Conservation (phyloP, 2,113 vertebrate genomes). For the Merops nubicus region DNA sequence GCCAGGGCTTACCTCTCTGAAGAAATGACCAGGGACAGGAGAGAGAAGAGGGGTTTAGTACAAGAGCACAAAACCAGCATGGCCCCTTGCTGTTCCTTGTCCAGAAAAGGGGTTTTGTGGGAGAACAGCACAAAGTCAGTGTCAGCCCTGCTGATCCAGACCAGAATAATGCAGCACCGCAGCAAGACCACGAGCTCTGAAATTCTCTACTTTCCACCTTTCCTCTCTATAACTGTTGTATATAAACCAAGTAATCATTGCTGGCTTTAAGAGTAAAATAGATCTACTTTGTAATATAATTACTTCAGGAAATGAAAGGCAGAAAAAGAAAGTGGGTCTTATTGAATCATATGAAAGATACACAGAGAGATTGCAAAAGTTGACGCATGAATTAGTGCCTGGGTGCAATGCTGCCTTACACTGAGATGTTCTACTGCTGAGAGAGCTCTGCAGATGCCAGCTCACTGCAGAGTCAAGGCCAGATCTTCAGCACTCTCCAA, state of each 20-base stretch:
- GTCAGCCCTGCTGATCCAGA: neutral
- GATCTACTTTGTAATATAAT: neutral
- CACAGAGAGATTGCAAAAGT: neutral
- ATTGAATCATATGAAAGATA: neutral
- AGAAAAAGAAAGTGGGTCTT: constrained; percentile 4
- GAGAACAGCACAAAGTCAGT: neutral
- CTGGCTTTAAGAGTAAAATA: neutral
- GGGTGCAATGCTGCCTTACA: neutral
- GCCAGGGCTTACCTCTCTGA: neutral
- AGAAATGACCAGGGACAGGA: neutral
- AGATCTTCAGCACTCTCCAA: neutral
- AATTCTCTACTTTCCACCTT: neutral
- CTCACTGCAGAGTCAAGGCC: neutral
- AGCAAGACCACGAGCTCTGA: neutral
- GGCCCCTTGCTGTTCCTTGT: neutral
- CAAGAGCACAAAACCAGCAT: neutral
- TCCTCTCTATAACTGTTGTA: neutral
- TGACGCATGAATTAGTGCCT: neutral
- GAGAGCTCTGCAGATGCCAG: neutral
- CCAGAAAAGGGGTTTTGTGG: neutral
- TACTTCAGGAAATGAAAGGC: constrained; percentile 36
- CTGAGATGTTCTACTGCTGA: neutral
- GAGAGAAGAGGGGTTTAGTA: neutral
- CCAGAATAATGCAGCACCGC: neutral
- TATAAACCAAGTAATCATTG: neutral